Evolutionary conservation across 1,140 invertebrate genomes (phyloP).

Genomic region (Ditylenchus dipsaci): DNA sequence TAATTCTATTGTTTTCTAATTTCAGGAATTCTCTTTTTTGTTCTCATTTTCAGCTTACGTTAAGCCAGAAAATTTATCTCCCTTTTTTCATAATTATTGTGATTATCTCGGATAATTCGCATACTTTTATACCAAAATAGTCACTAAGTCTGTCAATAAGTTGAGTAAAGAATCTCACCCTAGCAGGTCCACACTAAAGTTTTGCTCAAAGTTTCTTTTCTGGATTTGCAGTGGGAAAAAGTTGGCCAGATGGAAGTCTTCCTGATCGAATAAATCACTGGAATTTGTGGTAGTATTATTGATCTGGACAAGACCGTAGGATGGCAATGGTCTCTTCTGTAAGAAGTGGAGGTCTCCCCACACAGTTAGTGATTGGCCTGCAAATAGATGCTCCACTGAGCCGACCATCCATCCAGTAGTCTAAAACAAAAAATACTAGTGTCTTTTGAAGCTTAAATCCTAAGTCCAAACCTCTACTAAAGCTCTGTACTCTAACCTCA

Average conservation of each 20-base stretch:
- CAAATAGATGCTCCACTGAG: not conserved
- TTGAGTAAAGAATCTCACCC: too few species aligned
- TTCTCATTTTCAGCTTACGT: too few species aligned
- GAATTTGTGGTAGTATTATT: not conserved
- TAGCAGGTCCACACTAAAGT: conserved; percentile 1
- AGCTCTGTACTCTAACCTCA: conserved; percentile 8
- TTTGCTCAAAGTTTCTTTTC: conserved; percentile 4
- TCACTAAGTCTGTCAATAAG: too few species aligned
- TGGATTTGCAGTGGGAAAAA: conserved; percentile 5
- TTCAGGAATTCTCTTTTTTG: too few species aligned
- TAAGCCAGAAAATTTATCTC: too few species aligned
- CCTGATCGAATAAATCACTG: not conserved
- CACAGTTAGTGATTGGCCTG: not conserved
- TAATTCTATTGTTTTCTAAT: too few species aligned
- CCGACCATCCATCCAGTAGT: not conserved
- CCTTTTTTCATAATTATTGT: too few species aligned
- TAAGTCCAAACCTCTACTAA: conserved; percentile 5
- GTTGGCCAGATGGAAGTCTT: not conserved
- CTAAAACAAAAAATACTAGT: not conserved
- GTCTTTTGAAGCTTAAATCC: not conserved
- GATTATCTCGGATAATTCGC: too few species aligned
- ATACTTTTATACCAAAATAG: too few species aligned
- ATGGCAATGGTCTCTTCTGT: not conserved
- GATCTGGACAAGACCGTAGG: not conserved
- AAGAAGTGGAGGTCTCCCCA: conserved; percentile 4